phyloP scores from a whole-genome alignment of 2,113 vertebrate species.

The Australoheros scitulus region DNA sequence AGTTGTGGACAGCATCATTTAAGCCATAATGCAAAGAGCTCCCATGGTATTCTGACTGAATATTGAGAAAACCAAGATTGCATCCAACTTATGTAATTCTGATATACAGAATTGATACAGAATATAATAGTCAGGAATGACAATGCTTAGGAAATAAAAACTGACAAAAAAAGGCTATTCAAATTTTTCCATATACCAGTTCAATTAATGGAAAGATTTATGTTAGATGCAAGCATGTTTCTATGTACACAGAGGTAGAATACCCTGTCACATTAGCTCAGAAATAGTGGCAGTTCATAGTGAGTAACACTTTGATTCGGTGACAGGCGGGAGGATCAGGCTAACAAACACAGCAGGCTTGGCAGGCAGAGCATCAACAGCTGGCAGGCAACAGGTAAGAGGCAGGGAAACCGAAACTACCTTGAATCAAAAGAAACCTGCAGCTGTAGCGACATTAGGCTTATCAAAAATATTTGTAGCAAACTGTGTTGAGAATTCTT shows the following conservation, averaged over 20 bases:
- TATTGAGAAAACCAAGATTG: background rate
- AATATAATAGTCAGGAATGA: background rate
- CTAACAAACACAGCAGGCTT: constrained; percentile 37
- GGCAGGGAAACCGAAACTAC: background rate
- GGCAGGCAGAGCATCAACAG: constrained; percentile 29
- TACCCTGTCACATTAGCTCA: background rate
- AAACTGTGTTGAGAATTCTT: constrained; percentile 2
- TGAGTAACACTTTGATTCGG: constrained; percentile 23
- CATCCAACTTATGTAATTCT: background rate
- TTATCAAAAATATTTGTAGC: constrained; percentile 10
- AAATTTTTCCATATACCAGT: background rate
- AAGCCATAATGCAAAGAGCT: background rate
- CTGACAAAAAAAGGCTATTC: background rate
- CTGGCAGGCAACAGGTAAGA: constrained; percentile 36
- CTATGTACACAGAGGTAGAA: background rate
- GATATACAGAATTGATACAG: background rate
- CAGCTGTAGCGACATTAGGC: background rate
- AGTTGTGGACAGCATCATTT: background rate
- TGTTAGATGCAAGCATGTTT: background rate
- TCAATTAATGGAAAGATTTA: background rate
- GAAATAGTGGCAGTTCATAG: background rate
- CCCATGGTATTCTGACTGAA: background rate
- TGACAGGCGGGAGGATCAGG: constrained; percentile 21
- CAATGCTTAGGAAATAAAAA: background rate
- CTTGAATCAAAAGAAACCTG: constrained; percentile 7